Evolutionary conservation across 2,797 vertebrate species (phyloP), one percentile per base, ranked within the genome.

Genomic region (Florisuga fusca): DNA sequence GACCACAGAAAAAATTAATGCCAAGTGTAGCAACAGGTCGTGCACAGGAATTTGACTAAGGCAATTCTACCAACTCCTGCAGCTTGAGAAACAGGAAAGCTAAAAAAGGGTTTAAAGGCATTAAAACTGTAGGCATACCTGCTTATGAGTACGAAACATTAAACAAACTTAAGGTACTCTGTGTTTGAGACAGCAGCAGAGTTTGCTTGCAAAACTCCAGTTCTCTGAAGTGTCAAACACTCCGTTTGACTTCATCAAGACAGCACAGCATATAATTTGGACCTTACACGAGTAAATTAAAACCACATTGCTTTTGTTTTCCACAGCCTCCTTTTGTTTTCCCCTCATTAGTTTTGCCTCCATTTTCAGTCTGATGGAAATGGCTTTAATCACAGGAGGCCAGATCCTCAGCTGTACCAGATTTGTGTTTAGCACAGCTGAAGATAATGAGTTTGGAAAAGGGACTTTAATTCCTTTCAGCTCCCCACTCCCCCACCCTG

Each of bases 231-330:
- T 38, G 25, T 67, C 61, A 80, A 45, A 45, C 31, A 33, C 43
- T 54, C 25, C 1, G 0, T 43, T 46, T 79, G 45, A 67, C 78
- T 84, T 77, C 14, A 76, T 1, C 11, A 58, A 58, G 59, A 59
- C 38, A 92, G 8, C 2, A 5, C 8, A 77, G 43, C n/a, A 7
- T 61, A 58, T 62, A 81, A 92, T 90, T 72, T 80, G 68, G 64
- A 85, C 82, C 8, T 78, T 74, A 54, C 21, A 87, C 11, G 25
- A 85, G 41, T 80, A 91, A 89, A 95, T 94, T 83, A 93, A 91
- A 92, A 64, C 68, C 89, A 85, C 21, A 67, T 80, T 91, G 31
- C 41, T 80, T 90, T 94, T 95, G 55, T 90, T 93, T 94, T 84
- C 43, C 34, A 31, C 22, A 15, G 38, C 4, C 36, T 54, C 71